Evolutionary conservation across 2,113 vertebrate genomes (phyloP), one percentile per base, ranked within the genome.

Genomic region (Varanus salvator): DNA sequence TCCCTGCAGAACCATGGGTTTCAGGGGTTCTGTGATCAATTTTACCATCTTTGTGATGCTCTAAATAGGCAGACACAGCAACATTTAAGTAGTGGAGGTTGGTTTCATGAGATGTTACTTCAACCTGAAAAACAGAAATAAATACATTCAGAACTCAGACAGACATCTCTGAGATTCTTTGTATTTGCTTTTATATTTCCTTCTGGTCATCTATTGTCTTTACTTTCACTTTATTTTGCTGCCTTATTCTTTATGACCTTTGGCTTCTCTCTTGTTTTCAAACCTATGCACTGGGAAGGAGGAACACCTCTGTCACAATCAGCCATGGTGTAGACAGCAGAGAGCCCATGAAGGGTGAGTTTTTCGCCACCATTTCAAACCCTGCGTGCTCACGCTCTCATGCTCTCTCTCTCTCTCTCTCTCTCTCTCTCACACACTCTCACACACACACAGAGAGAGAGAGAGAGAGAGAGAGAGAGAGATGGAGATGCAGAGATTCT

Each of bases 11-110:
- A 66, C 0, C 23, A 1, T 2, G 4, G 64, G 86, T 93, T 80
- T 83, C 23, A 82, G 50, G 71, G 68, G 0, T 1, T 44, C 17
- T 74, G 48, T 89, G 69, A 8, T 81, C 83, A 48, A 66, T 68
- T 78, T 80, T 76, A 6, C 74, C 78, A 44, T 27, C 48, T 81
- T 90, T 90, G 81, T 76, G 95, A 91, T 94, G 96, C 25, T 92
- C 89, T 72, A 97, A 84, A 78, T 96, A 97, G 0, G 97, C 96
- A 90, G 91, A 94, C 84, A 99, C 87, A 0, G 99, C 98, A 91
- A 97, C 93, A 93, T 98, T 99, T 94, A 99, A 89, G 87, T 98
- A 98, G 87, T 87, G 95, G 95, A 99, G 98, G 94, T 99, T 99
- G 87, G 98, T 97, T 88, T 97, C 96, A 90, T 99, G 98, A 78